Conservation (phyloP, 2,888 invertebrate genomes). For the Campoplex capitator region DNA sequence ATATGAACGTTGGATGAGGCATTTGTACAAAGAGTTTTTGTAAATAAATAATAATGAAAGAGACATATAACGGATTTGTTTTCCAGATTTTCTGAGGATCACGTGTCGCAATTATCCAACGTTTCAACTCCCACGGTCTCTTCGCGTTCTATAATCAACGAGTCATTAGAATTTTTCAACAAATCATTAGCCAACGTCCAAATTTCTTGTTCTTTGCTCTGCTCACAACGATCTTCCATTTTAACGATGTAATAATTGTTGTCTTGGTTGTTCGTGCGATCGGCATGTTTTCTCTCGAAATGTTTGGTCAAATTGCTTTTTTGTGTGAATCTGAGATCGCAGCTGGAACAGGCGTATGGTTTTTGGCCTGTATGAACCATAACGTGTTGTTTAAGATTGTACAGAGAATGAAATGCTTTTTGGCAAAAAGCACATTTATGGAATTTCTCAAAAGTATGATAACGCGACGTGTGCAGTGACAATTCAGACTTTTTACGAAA, state of each 20-base stretch:
- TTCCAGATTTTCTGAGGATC: constrained; percentile 30
- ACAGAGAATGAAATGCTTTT: constrained; percentile 72
- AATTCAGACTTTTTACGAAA: constrained; percentile 73
- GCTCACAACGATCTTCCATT: constrained; percentile 29
- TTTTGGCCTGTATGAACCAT: constrained; percentile 74
- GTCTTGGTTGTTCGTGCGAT: constrained; percentile 30
- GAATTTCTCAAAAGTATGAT: constrained; percentile 73
- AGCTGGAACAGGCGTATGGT: constrained; percentile 70
- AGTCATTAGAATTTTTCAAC: constrained; percentile 35
- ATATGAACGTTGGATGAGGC: not conserved
- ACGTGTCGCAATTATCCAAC: not conserved
- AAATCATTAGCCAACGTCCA: constrained; percentile 43
- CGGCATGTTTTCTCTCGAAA: constrained; percentile 69
- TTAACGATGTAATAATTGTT: constrained; percentile 47
- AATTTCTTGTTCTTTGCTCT: constrained; percentile 27
- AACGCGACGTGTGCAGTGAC: constrained; percentile 68
- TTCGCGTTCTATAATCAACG: constrained; percentile 62
- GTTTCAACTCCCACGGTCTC: constrained; percentile 59
- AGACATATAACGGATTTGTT: not conserved
- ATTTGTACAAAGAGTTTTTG: constrained; percentile 32
- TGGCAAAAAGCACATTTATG: constrained; percentile 72
- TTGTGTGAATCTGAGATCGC: constrained; percentile 72
- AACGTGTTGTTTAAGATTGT: constrained; percentile 74
- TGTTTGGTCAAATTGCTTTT: constrained; percentile 73
- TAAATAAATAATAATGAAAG: constrained; percentile 55